Evolutionary conservation across 2,888 invertebrate species (phyloP), one percentile per base, ranked within the genome.

Genomic region (Euphydryas editha): DNA sequence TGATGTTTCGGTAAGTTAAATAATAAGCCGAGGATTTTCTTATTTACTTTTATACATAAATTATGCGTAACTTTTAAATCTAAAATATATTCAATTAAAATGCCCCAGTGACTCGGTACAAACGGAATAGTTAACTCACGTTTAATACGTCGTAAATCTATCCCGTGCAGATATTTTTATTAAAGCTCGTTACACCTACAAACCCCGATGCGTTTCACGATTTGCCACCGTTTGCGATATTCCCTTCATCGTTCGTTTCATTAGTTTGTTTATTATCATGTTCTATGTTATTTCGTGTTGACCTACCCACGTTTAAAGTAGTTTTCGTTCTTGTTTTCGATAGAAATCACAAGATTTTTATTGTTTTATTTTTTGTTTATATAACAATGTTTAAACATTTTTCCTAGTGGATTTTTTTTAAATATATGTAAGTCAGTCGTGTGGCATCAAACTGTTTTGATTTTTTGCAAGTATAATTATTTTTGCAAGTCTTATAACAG

Each of bases 131-230:
- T 78, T 78, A 77, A 75, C 72, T 70, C 65, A 62, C 77, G 77
- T 82, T 77, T 72, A 83, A 79, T 73, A 67, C 73, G 71, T 73
- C 78, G 78, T 83, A 78, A 81, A 82, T 77, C 73, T 75, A 63
- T 80, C 81, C 73, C 78, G 73, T 74, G 77, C 77, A 81, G 84
- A 83, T 82, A 82, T 84, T 83, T 85, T 84, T 80, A 79, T 78
- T 78, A 73, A 71, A 65, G 60, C 83, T 82, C 81, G 82, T 83
- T 82, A 72, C 70, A 75, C 79, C 81, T 73, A 81, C 78, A 87
- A 81, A 85, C 85, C 88, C 78, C 78, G 74, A 80, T 84, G 75
- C 74, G 74, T 66, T 66, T 39, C 61, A 49, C 65, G 54, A 55
- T 56, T 57, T 59, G 54, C 55, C 55, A 55, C 61, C 49, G 55